Base-by-base conservation (phyloP, 2,797 vertebrate species). In the Champsocephalus esox region DNA sequence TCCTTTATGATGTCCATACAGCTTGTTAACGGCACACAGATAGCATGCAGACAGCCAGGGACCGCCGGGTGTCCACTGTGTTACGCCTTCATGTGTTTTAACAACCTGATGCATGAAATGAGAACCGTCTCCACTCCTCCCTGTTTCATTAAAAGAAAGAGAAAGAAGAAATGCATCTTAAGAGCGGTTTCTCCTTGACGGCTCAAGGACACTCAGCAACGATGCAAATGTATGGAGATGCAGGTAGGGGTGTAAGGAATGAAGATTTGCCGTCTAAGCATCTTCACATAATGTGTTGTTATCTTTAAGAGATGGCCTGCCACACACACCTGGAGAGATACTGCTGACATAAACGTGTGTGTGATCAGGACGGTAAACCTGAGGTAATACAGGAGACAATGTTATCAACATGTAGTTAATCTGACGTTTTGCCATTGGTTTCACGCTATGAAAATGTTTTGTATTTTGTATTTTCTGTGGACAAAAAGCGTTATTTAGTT, bases 211-310 rank as follows among this genome's bases (percentile, higher is more conserved):
- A 77, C 57, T 73, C 52, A 85, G 82, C 80, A 81, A 58, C 12
- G 2, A 86, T 89, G 83, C 78, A 86, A 85, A 83, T 89, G 76
- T 91, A 87, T 91, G 88, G 70, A 87, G 91, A 87, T 85, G 65
- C 19, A 60, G 46, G 54, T 79, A 67, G 52, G 52, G 46, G 28
- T 74, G 54, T 60, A 64, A 43, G 34, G 61, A 67, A 77, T 52
- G 69, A 72, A 85, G 63, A 84, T 83, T 80, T 77, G 81, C 59
- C 71, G 69, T 79, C 55, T 54, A 64, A 58, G 70, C 71, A 82
- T 86, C 72, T 84, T 82, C 70, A 75, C 24, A 76, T 76, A 71
- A 84, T 62, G 60, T 70, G 51, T 63, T 73, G 59, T 82, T 78
- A 75, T 82, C 56, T 34, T 68, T 51, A 86, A 82, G 51, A 16